phyloP scores from a whole-genome alignment of 2,113 vertebrate species.

The Alexandromys fortis region DNA sequence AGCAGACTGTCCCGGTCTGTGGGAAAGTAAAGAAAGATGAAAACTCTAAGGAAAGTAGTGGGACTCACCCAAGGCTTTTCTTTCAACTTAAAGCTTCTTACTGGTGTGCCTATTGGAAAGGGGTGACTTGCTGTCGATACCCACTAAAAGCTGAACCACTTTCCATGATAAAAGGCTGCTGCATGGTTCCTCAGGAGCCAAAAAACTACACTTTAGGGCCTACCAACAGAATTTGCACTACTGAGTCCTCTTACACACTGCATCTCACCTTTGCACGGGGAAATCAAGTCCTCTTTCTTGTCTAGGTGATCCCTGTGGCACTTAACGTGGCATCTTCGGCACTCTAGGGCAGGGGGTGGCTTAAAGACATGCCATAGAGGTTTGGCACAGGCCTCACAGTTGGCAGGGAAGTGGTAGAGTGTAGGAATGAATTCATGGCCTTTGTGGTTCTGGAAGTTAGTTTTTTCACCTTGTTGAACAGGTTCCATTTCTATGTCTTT shows the following conservation, averaged over 20 bases:
- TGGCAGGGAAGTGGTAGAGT: conserved; percentile 98
- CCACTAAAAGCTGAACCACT: neutral
- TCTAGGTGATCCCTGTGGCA: conserved; percentile 99
- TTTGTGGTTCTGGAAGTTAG: conserved; percentile 97
- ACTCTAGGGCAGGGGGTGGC: conserved; percentile 96
- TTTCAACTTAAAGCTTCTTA: conserved; percentile 24
- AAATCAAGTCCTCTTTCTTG: conserved; percentile 98
- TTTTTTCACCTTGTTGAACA: conserved; percentile 94
- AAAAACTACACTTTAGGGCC: neutral
- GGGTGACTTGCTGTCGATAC: too few relatives aligned
- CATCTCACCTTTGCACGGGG: conserved; percentile 97
- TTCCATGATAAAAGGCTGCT: neutral
- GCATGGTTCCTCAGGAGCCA: neutral
- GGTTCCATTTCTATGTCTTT: conserved; percentile 95
- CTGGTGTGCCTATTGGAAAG: neutral
- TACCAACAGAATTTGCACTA: neutral
- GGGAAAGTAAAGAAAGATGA: neutral
- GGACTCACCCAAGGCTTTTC: neutral
- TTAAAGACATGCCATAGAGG: conserved; percentile 99
- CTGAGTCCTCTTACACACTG: neutral
- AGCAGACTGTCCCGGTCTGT: neutral
- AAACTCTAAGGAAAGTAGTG: neutral
- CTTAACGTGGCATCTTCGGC: conserved; percentile 98
- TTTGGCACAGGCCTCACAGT: conserved; percentile 99
- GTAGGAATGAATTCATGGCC: conserved; percentile 99